These are phyloP conservation scores for Ormyrus pomaceus DNA, from an alignment of 2,888 invertebrate species.

Conservation along the genomic window DNA sequence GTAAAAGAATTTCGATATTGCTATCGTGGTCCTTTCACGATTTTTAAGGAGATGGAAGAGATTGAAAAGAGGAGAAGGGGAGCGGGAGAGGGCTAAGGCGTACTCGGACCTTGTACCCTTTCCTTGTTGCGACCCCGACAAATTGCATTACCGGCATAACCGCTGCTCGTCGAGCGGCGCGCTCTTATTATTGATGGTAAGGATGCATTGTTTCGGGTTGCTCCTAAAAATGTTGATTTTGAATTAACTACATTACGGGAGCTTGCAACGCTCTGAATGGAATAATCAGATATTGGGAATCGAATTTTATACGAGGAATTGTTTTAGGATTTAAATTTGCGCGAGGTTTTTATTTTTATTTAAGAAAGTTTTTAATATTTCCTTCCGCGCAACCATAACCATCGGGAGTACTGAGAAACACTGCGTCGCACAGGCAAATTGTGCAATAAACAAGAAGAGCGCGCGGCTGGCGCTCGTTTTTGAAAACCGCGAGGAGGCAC, in stretches of 20 bases:
- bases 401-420: no score
- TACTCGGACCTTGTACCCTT: background rate
- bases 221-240: no score
- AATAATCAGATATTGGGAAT: no score
- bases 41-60: conserved; percentile 46
- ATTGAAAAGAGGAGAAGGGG: conserved; percentile 17
- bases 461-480: conserved; percentile 6
- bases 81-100: background rate
- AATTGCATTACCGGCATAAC: conserved; percentile 30
- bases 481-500: background rate
- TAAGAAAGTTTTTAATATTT: no score
- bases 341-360: no score
- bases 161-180: background rate
- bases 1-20: conserved; percentile 55
- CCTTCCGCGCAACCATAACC: no score
- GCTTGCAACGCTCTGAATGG: no score
- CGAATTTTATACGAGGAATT: no score
- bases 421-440: background rate
- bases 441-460: conserved; percentile 24
- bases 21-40: conserved; percentile 39
- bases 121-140: conserved; percentile 4
- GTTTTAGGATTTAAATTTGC: no score
- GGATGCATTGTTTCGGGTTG: no score
- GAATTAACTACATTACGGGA: no score
- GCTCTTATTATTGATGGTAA: background rate